phyloP scores from a whole-genome alignment of 2,797 vertebrate genomes.

The Vireo griseus region DNA sequence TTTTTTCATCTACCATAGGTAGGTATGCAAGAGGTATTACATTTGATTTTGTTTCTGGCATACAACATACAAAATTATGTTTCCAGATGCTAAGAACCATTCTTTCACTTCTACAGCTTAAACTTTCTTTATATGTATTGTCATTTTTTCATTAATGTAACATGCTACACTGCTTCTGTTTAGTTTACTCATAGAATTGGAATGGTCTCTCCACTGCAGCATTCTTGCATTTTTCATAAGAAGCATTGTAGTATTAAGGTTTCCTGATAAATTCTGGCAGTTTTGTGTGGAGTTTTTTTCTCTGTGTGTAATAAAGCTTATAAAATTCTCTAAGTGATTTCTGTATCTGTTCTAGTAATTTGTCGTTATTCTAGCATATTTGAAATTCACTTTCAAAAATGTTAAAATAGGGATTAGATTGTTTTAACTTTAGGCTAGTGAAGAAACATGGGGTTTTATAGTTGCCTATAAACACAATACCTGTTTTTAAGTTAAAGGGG shows the following conservation, averaged over 20 bases:
- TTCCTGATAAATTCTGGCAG: background rate
- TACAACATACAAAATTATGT: background rate
- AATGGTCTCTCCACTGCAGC: background rate
- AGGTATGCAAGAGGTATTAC: background rate
- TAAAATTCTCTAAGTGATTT: background rate
- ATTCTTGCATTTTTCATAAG: background rate
- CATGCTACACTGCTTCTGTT: background rate
- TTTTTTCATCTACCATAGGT: background rate
- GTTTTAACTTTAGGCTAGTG: background rate
- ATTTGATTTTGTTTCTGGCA: background rate
- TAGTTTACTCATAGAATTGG: background rate
- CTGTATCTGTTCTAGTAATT: background rate
- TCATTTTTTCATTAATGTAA: background rate
- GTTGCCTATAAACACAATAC: background rate
- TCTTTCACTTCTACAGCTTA: background rate
- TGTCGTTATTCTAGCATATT: background rate
- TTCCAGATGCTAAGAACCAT: background rate
- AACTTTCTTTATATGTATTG: background rate
- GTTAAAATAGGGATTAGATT: background rate
- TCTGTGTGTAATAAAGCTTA: background rate
- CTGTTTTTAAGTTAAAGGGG: background rate
- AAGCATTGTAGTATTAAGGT: background rate
- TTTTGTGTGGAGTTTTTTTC: fast-evolving
- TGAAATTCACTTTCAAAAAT: background rate
- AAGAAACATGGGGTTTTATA: background rate